Evolutionary conservation across 1,140 invertebrate species (phyloP), one percentile per base, ranked within the genome.

Genomic region (Neodiprion virginianus): DNA sequence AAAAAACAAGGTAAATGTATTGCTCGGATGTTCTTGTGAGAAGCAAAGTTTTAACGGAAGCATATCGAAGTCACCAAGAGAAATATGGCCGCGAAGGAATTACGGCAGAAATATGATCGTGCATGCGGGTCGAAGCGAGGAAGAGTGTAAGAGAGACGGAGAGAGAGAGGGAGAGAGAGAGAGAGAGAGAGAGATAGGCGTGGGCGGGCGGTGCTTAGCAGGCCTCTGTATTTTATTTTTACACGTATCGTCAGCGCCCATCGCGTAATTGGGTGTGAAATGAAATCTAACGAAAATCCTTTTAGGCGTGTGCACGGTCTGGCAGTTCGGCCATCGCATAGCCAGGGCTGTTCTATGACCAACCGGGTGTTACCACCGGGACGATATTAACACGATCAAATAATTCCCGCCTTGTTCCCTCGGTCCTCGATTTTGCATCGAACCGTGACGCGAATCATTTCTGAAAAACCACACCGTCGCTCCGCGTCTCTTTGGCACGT

Each of bases 201-300:
- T 71, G 47, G 53, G 69, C 69, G 21, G 47, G 53, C 17, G 69
- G 48, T 71, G 49, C 49, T 49, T 50, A 48, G 53, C 69, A 50
- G 48, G 28, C 40, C 69, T 28, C 28, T 71, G 69, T 61, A 14
- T 17, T 61, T 61, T 61, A 61, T 61, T 61, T 61, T 61, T 14
- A 14, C 53, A 61, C 53, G 53, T 61, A 61, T 61, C 53, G n/a
- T 12, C 53, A 14, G n/a, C 53, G 11, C 11, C 53, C 11, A 61
- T 78, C 75, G 79, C 80, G 83, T 87, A 87, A 88, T 88, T 88
- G 85, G 86, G 83, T 86, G 86, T 87, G 84, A 88, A 88, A 88
- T 87, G 85, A 88, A 88, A 87, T 88, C 86, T 87, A 88, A 88
- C 85, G 85, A 87, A 88, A 88, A 88, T 80, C 83, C 87, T 87